Base-by-base conservation (phyloP, 1,140 invertebrate genomes). In the Elysia chlorotica region DNA sequence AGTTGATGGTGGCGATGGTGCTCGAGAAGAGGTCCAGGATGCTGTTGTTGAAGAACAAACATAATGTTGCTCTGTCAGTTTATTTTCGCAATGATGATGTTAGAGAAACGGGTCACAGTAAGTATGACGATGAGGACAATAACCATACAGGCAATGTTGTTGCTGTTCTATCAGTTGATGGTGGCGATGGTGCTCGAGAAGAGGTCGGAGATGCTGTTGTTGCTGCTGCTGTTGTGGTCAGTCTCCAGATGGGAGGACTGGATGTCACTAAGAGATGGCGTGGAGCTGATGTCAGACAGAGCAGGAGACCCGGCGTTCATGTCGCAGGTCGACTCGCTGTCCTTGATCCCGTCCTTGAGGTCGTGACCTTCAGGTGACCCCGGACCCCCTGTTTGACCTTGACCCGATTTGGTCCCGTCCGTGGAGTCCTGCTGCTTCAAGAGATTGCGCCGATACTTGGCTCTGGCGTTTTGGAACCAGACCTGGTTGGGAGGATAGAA, bases 401-500 rank as follows among this genome's bases (percentile, higher is more conserved):
- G 62, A 2, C 53, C 70, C 1, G 68, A 35, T n/a, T 74, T 70
- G 33, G 61, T 69, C 36, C 68, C 75, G 5, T 69, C 72, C 31
- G 79, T 67, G 19, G 74, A 74, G 30, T 81, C 92, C 10, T 73
- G 65, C 80, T 94, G 92, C 83, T 95, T 95, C 81, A 95, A 90
- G 87, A 95, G 92, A 91, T 96, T 95, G 76, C 96, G 91, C 80
- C 97, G 91, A 93, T 96, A 98, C 90, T 99, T 99, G 79, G 97
- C 97, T 65, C 97, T 90, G 30, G 96, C 95, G 87, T 99, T 99
- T 90, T 99, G 97, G 90, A 99, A 99, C 97, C 97, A 99, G 63
- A 99, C 97, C 97, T 99, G 91, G 25, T 30, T 14, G 36, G 35
- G 19, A 21, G 38, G 41, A 30, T n/a, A 53, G n/a, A 48, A 0